Conservation (phyloP, 2,888 invertebrate genomes). For the Loripinus fragilis region DNA sequence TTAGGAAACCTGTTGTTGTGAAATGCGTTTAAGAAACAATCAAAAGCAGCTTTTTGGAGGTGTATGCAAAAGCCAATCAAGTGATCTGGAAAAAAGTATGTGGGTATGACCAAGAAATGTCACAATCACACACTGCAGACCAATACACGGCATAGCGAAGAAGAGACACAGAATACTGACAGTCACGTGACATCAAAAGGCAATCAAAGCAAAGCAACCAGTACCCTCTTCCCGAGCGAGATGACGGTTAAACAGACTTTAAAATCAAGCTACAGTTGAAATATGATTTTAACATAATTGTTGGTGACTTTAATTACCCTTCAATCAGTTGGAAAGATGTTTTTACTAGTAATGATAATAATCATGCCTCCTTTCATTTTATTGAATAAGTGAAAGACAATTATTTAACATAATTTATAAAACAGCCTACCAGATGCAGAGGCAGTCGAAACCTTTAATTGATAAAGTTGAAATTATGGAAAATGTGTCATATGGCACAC, state of each 20-base stretch:
- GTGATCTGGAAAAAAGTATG: too few relatives aligned
- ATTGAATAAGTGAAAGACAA: not conserved
- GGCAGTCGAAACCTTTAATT: not conserved
- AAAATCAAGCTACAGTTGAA: not conserved
- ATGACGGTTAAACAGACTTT: not conserved
- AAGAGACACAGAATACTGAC: too few relatives aligned
- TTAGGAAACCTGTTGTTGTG: not conserved
- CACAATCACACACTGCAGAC: too few relatives aligned
- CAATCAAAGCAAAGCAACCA: too few relatives aligned
- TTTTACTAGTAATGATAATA: not conserved
- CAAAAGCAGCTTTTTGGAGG: not conserved
- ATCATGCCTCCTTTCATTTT: not conserved
- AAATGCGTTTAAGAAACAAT: not conserved
- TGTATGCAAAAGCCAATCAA: not conserved
- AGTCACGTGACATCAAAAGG: too few relatives aligned
- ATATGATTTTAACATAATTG: not conserved
- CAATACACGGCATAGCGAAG: too few relatives aligned
- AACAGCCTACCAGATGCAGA: not conserved
- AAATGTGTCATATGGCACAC: not conserved
- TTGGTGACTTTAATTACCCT: conserved; percentile 1
- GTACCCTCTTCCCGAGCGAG: too few relatives aligned
- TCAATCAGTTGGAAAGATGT: not conserved
- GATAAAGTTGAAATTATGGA: not conserved
- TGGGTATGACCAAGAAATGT: too few relatives aligned
- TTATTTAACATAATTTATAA: not conserved